Conservation (phyloP, 35 echinoderm and acorn worm species). For the Patiria miniata region DNA sequence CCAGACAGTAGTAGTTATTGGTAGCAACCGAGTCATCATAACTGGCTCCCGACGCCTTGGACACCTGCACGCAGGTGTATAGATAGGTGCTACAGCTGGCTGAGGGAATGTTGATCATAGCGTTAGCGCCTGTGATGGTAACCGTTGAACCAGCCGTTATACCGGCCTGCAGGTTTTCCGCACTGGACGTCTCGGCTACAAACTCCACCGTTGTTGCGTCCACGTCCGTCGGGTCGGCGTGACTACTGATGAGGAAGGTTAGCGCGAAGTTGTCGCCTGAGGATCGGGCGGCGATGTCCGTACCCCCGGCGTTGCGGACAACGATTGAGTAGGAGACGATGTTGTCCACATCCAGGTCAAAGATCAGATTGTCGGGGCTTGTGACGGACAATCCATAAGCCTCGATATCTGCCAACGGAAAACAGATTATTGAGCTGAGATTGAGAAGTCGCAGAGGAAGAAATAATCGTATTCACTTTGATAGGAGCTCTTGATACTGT, state of each 20-base stretch:
- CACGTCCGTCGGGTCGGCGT: slow-evolving; percentile 34
- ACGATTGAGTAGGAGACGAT: slow-evolving; percentile 50
- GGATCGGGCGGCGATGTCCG: slow-evolving; percentile 17
- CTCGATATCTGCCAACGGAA: slow-evolving; percentile 46
- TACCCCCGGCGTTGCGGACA: slow-evolving; percentile 47
- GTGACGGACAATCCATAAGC: slow-evolving; percentile 34
- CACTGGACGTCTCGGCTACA: not conserved
- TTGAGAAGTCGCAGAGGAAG: too few relatives aligned
- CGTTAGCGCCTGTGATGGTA: slow-evolving; percentile 40
- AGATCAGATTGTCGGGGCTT: not conserved
- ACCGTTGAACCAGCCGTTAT: slow-evolving; percentile 42
- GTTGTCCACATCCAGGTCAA: slow-evolving; percentile 55
- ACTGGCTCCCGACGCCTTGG: slow-evolving; percentile 33
- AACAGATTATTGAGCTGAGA: too few relatives aligned
- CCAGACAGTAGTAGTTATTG: slow-evolving; percentile 69
- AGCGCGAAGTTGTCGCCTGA: slow-evolving; percentile 28
- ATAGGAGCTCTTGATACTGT: too few relatives aligned
- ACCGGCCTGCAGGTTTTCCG: slow-evolving; percentile 44
- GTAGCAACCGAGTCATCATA: slow-evolving; percentile 42
- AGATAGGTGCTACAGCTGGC: slow-evolving; percentile 34
- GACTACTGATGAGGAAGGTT: slow-evolving; percentile 34
- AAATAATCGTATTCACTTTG: too few relatives aligned
- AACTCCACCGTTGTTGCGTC: slow-evolving; percentile 2
- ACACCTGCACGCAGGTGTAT: slow-evolving; percentile 54
- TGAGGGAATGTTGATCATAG: slow-evolving; percentile 59